Evolutionary conservation across 2,888 invertebrate genomes (phyloP), one percentile per base, ranked within the genome.

Genomic region (Sinhomidia bicolor): DNA sequence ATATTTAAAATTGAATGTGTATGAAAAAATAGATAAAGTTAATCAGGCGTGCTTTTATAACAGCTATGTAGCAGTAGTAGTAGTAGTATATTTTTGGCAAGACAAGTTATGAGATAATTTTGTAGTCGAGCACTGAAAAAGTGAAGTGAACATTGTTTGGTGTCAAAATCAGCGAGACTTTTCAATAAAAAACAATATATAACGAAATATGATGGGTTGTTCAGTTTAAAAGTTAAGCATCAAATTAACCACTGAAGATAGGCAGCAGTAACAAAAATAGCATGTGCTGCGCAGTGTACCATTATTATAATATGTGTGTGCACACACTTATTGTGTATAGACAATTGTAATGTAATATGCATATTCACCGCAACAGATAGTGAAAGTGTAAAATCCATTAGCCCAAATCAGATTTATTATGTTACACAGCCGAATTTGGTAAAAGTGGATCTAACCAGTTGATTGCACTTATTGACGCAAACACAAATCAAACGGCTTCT

Each of bases 311-410:
- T 47, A 10, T 12, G 7, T 47, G 9, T 47, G 44, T 47, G n/a
- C n/a, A n/a, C n/a, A n/a, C n/a, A n/a, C n/a, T n/a, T n/a, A n/a
- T n/a, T n/a, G 12, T 47, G 14, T 47, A 9, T 47, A 47, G 5
- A 12, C 44, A 51, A n/a, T 54, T 32, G 9, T 36, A 29, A 36
- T 36, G 7, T 17, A 14, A 26, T 81, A 82, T 76, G 79, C 54
- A 51, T 81, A 82, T 76, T 84, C 54, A 51, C 41, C 51, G 51
- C 23, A 85, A 80, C 5, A 74, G 76, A 76, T 68, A 86, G 89
- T 82, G 89, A 89, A 89, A 89, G 89, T 89, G 76, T 44, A 85
- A 82, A 86, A 82, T 81, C 89, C 80, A 82, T 85, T 86, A 85
- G 76, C 65, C 82, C 82, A 85, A 86, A 89, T 36, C 57, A 79